Evolutionary conservation across 2,113 vertebrate species (phyloP).

Genomic region (Onychorhynchus coronatus): DNA sequence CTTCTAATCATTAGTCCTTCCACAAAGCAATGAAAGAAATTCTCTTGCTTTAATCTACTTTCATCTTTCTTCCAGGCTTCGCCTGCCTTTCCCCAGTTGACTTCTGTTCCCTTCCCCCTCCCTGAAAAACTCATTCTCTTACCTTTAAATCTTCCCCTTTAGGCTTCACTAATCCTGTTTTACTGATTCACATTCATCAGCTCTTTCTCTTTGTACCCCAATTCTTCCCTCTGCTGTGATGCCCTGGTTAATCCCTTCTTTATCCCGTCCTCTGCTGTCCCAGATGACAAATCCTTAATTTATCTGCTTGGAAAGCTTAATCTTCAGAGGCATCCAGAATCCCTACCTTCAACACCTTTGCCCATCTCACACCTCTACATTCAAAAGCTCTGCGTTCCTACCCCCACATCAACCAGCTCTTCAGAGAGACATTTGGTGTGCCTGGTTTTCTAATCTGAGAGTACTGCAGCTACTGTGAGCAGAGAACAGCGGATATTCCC

Average conservation of each 20-base stretch:
- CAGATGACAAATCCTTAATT: slow-evolving; percentile 1
- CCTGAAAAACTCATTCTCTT: neutral
- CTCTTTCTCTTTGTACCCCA: neutral
- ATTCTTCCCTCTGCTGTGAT: neutral
- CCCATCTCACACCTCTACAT: neutral
- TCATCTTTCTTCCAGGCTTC: neutral
- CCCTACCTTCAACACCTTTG: neutral
- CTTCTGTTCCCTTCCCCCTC: neutral
- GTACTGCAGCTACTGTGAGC: slow-evolving; percentile 71
- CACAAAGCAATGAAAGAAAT: neutral
- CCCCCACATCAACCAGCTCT: neutral
- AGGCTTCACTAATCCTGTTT: slow-evolving; percentile 3
- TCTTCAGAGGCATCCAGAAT: neutral
- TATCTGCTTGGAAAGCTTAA: neutral
- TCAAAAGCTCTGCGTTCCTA: neutral
- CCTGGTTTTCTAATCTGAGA: slow-evolving; percentile 8
- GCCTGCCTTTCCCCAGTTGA: neutral
- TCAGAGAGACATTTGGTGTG: neutral
- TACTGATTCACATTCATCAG: neutral
- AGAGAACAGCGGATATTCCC: slow-evolving; percentile 26
- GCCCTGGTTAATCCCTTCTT: slow-evolving; percentile 9
- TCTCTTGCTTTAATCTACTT: neutral
- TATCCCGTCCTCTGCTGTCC: neutral
- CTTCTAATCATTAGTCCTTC: neutral
- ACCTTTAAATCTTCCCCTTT: neutral